Evolutionary conservation across 2,797 vertebrate species (phyloP).

Genomic region (Odontamblyopus lacepedii): DNA sequence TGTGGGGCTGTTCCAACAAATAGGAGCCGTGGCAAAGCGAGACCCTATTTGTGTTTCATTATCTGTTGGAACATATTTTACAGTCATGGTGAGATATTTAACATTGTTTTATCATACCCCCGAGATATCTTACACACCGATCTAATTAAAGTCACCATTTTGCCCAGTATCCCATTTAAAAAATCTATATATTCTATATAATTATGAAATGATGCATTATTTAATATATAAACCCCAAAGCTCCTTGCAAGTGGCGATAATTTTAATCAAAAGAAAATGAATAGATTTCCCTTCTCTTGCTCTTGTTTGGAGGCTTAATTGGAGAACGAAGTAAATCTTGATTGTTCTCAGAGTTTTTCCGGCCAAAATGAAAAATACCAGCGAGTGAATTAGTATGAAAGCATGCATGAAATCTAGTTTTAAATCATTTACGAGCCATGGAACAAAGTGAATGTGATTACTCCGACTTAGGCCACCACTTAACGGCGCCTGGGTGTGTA

Average conservation of each 20-base stretch:
- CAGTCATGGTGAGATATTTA: slow-evolving; percentile 80
- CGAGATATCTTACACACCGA: slow-evolving; percentile 83
- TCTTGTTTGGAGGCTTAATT: slow-evolving; percentile 81
- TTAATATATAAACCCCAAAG: slow-evolving; percentile 85
- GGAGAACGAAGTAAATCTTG: slow-evolving; percentile 69
- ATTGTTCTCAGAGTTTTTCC: slow-evolving; percentile 72
- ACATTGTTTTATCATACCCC: slow-evolving; percentile 84
- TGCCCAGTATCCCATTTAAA: slow-evolving; percentile 80
- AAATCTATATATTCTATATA: slow-evolving; percentile 88
- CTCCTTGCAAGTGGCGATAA: slow-evolving; percentile 77
- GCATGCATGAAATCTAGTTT: slow-evolving; percentile 78
- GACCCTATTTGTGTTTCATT: slow-evolving; percentile 83
- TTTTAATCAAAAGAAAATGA: slow-evolving; percentile 85
- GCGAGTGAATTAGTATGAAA: slow-evolving; percentile 74
- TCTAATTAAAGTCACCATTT: slow-evolving; percentile 84
- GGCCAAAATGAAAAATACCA: slow-evolving; percentile 69
- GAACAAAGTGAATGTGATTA: slow-evolving; percentile 74
- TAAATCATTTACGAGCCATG: slow-evolving; percentile 71
- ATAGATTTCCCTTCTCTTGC: slow-evolving; percentile 76
- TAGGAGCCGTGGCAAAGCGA: slow-evolving; percentile 72
- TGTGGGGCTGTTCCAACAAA: slow-evolving; percentile 71
- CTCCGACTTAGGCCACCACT: slow-evolving; percentile 65
- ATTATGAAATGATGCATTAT: slow-evolving; percentile 87
- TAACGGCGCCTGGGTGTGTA: slow-evolving; percentile 47
- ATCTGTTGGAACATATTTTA: slow-evolving; percentile 84